phyloP scores from a whole-genome alignment of 2,888 invertebrate genomes.

The Cryptus viduatorius region DNA sequence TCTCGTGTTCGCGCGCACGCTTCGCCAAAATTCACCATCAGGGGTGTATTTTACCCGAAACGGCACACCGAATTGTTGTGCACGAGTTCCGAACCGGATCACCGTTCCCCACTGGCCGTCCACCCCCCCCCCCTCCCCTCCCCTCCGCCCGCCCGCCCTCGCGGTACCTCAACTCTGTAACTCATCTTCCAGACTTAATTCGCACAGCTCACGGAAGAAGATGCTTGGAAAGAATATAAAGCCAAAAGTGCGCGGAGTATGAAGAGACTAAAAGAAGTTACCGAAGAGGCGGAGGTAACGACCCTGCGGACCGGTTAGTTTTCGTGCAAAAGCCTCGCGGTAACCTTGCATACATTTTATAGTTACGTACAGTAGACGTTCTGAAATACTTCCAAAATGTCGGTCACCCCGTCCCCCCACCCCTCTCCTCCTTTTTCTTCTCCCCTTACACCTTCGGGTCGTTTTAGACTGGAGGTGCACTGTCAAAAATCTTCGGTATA shows the following conservation, averaged over 20 bases:
- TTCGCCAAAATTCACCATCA: not conserved
- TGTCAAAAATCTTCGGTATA: conserved; percentile 50
- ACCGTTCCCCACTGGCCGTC: not conserved
- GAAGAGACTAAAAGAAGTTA: conserved; percentile 36
- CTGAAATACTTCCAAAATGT: conserved; percentile 46
- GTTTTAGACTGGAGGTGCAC: conserved; percentile 6
- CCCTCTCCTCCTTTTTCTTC: conserved; percentile 21
- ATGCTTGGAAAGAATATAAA: conserved; percentile 32
- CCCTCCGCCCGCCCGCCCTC: not conserved
- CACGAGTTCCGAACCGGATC: conserved; percentile 1
- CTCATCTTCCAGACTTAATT: conserved; percentile 4
- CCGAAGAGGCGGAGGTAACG: conserved; percentile 55
- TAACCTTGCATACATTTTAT: conserved; percentile 20
- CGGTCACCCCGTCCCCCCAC: conserved; percentile 1
- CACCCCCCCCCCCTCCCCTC: not conserved
- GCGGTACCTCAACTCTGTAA: conserved; percentile 13
- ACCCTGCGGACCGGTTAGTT: conserved; percentile 60
- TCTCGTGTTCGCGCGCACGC: conserved; percentile 19
- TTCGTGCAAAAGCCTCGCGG: conserved; percentile 42
- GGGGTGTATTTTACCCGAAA: conserved; percentile 15
- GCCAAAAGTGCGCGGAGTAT: conserved; percentile 14
- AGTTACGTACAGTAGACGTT: conserved; percentile 28
- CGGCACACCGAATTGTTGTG: not conserved
- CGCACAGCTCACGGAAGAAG: conserved; percentile 51
- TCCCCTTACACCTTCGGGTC: not conserved